A percentile compares a stretch with the other conserved stretches of the same genome.
phyloP scores from a whole-genome alignment of 30 jellyfish, hydroid and myxozoan genomes.

The Aurelia coerulea region DNA sequence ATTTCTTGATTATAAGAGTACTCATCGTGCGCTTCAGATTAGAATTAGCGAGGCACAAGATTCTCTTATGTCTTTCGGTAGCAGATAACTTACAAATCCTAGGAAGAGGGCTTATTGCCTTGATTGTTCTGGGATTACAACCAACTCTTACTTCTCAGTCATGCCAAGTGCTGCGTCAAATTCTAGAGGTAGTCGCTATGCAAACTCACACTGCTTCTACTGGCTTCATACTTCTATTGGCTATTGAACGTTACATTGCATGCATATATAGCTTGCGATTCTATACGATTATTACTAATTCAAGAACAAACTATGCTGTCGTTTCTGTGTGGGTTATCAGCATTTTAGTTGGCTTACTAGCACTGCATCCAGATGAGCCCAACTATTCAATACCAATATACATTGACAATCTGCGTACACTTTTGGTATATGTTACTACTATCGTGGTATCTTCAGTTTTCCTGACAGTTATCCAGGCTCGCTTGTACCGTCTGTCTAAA shows the following conservation, averaged over 20 bases:
- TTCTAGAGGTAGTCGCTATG: neutral
- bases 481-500: neutral
- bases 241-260: constrained; percentile 21
- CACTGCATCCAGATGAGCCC: neutral
- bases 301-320: no score
- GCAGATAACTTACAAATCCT: constrained; percentile 4
- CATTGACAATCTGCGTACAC: no score
- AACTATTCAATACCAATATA: no score
- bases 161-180: constrained; percentile 10
- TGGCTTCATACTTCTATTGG: constrained; percentile 2
- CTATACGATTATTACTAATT: no score
- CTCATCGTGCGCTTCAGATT: no score
- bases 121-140: neutral
- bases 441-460: neutral
- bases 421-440: neutral
- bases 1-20: no score
- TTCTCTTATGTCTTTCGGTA: constrained; percentile 5
- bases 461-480: neutral
- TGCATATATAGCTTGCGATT: no score
- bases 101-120: neutral
- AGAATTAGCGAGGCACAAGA: constrained; percentile 16
- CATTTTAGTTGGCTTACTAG: neutral
- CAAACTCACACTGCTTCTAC: neutral
- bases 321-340: no score
- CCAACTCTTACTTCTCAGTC: neutral